Evolutionary conservation across 2,888 invertebrate species (phyloP).

Genomic region (Trichopria drosophilae): DNA sequence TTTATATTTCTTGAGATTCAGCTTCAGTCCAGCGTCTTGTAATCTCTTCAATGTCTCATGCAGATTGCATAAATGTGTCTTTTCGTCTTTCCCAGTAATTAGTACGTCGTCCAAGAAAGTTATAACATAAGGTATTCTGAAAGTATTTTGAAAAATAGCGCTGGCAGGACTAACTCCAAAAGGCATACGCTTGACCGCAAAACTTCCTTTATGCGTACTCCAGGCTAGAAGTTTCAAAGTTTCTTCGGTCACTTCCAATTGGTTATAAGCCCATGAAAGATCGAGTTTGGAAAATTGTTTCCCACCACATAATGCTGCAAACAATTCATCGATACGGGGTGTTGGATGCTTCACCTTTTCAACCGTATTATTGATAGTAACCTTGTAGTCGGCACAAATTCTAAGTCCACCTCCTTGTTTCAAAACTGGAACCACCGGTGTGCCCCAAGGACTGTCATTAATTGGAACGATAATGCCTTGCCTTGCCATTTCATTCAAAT

Average conservation of each 20-base stretch:
- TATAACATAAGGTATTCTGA: constrained; percentile 35
- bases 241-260: constrained; percentile 43
- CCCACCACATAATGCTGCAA: constrained; percentile 30
- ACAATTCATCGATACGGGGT: constrained; percentile 42
- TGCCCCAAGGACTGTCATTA: constrained; percentile 26
- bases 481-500: constrained; percentile 18
- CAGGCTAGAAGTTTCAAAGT: constrained; percentile 39
- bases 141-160: too few species aligned
- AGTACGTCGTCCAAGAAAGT: constrained; percentile 43
- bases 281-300: constrained; percentile 37
- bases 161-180: constrained; percentile 50
- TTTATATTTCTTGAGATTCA: constrained; percentile 43
- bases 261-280: constrained; percentile 45
- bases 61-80: constrained; percentile 39
- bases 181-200: constrained; percentile 38
- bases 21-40: constrained; percentile 35
- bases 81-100: constrained; percentile 33
- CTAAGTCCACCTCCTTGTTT: constrained; percentile 26
- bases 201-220: constrained; percentile 38
- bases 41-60: constrained; percentile 37
- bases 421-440: constrained; percentile 33
- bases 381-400: constrained; percentile 39
- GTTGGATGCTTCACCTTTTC: constrained; percentile 38
- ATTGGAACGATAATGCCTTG: constrained; percentile 16
- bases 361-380: constrained; percentile 40